Percentiles rank a stretch among this genome's conserved stretches.
Conservation (phyloP, 2,888 invertebrate species). For the Biston stratarius region DNA sequence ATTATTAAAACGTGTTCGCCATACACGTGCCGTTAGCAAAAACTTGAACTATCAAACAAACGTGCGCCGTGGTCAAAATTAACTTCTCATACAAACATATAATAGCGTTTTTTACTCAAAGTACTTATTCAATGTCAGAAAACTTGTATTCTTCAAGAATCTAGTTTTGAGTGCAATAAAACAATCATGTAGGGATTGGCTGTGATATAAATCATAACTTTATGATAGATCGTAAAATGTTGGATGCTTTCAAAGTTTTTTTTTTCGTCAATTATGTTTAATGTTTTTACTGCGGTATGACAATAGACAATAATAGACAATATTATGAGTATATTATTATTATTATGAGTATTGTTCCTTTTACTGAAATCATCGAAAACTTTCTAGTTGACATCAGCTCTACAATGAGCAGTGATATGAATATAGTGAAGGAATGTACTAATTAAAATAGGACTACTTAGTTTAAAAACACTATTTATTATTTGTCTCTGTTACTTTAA, state of each 20-base stretch:
- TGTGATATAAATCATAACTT: slow-evolving; percentile 21
- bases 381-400: slow-evolving; percentile 10
- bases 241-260: background rate
- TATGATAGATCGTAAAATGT: slow-evolving; percentile 3
- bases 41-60: slow-evolving; percentile 31
- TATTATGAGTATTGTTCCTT: background rate
- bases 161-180: slow-evolving; percentile 25
- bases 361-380: background rate
- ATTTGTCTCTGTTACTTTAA: slow-evolving; percentile 34
- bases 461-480: slow-evolving; percentile 11
- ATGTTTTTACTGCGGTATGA: too few species aligned
- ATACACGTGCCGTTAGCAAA: slow-evolving; percentile 33
- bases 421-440: slow-evolving; percentile 18
- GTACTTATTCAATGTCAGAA: slow-evolving; percentile 23
- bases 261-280: background rate
- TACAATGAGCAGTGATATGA: slow-evolving; percentile 10
- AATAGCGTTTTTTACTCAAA: slow-evolving; percentile 6
- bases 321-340: background rate
- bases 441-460: slow-evolving; percentile 16
- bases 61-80: slow-evolving; percentile 32
- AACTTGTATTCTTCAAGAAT: slow-evolving; percentile 24
- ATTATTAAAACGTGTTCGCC: slow-evolving; percentile 32
- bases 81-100: slow-evolving; percentile 7
- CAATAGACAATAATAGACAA: too few species aligned
- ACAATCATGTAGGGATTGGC: slow-evolving; percentile 11